Conservation (phyloP, 2,888 invertebrate species). For the Boloria selene region DNA sequence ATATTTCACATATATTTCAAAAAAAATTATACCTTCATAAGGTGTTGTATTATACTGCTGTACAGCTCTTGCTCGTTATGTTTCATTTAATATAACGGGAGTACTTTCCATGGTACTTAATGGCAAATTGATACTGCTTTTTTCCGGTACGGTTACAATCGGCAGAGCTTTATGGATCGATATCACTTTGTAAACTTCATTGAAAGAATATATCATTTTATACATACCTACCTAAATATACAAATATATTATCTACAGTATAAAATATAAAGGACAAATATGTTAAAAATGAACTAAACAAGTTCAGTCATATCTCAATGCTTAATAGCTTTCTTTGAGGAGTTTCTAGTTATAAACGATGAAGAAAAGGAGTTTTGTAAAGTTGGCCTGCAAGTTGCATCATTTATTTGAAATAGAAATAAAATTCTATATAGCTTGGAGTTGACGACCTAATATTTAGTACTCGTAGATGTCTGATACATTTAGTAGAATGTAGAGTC, state of each 20-base stretch:
- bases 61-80: conserved; percentile 27
- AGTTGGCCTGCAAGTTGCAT: conserved; percentile 37
- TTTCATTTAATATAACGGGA: not conserved
- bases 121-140: not conserved
- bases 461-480: conserved; percentile 15
- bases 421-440: conserved; percentile 69
- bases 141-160: not conserved
- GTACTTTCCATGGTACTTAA: not conserved
- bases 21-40: conserved; percentile 69
- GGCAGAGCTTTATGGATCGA: not conserved
- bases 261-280: not conserved
- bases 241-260: not conserved
- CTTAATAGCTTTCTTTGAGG: conserved; percentile 25
- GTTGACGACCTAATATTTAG: conserved; percentile 46
- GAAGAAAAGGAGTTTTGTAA: not conserved
- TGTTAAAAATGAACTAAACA: not conserved
- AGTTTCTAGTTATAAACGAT: conserved; percentile 18
- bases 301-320: not conserved
- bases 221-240: not conserved
- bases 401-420: conserved; percentile 51
- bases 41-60: conserved; percentile 26
- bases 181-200: not conserved
- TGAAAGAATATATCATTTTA: not conserved
- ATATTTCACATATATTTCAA: conserved; percentile 73
- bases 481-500: too few relatives aligned